phyloP scores from a whole-genome alignment of 1,140 invertebrate species.

The Bombus turneri region DNA sequence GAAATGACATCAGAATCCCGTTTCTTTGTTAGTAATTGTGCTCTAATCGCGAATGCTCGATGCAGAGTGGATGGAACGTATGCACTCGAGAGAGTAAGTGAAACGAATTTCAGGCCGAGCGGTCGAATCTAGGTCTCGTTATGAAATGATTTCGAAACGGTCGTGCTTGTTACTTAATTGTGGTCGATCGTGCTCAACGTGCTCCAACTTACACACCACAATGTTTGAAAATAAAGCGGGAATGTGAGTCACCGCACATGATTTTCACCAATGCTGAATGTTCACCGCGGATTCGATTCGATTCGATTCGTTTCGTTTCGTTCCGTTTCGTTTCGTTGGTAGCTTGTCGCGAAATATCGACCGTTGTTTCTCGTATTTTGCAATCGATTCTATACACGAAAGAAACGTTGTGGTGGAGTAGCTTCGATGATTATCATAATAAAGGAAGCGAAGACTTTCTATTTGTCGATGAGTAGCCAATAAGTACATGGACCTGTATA shows the following conservation, averaged over 20 bases:
- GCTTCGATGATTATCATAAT: no score
- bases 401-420: no score
- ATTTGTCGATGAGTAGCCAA: no score
- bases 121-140: constrained; percentile 61
- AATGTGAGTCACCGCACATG: not conserved
- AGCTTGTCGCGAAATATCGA: not conserved
- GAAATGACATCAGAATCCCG: constrained; percentile 23
- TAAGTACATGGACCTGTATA: no score
- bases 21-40: constrained; percentile 29
- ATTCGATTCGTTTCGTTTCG: not conserved
- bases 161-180: constrained; percentile 59
- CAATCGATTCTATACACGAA: not conserved
- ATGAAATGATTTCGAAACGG: constrained; percentile 64
- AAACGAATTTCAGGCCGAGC: constrained; percentile 51
- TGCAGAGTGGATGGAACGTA: constrained; percentile 28
- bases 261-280: not conserved
- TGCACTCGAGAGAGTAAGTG: not conserved
- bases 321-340: not conserved
- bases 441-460: no score
- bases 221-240: not conserved
- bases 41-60: constrained; percentile 20
- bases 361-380: not conserved
- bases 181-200: constrained; percentile 41
- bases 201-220: constrained; percentile 15
- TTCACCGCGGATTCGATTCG: not conserved